Base-by-base conservation (phyloP, 2,888 invertebrate genomes). In the Ophioninae sp. region DNA sequence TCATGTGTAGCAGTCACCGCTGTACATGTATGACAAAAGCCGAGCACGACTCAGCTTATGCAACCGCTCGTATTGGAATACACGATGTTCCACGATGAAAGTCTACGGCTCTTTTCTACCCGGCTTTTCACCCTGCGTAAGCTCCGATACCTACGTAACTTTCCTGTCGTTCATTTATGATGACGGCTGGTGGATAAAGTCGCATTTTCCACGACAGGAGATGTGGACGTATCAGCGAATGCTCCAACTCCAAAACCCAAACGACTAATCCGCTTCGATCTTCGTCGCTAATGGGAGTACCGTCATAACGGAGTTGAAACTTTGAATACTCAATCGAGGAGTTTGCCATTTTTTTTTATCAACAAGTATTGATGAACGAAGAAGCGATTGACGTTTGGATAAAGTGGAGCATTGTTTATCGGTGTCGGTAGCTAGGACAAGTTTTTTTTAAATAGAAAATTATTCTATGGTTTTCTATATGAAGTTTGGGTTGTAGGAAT, bases 1-100 rank as follows among this genome's bases (percentile, higher is more conserved):
- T 90, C 85, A 89, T 86, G 74, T 86, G 85, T 82, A 81, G 84
- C 84, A 82, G 81, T 81, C 82, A 72, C 76, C 72, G 72, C 69
- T 70, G 41, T 64, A 69, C 62, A 68, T 30, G 37, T 67, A 56
- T 68, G 59, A 6, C 70, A 69, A 70, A 70, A 69, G 67, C 67
- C 21, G 37, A 56, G 57, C 68, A 20, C 13, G 56, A 50, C 67
- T 21, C 57, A 57, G 41, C 44, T 69, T 59, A 59, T 69, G 75
- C 57, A 73, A 50, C 50, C 50, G 50, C 6, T 44, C 37, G 57
- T 69, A 64, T 70, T 59, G 44, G 23, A 68, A 70, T 62, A 72
- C 59, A 21, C 59, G 69, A 23, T 37, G 56, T 79, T 56, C 56
- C 70, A 61, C n/a, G n/a, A 20, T 6, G 56, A 62, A 50, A 65